A percentile compares a stretch with the other conserved stretches of the same genome.
Evolutionary conservation across 2,113 vertebrate species (phyloP).

Genomic region (Triplophysa dalaica): DNA sequence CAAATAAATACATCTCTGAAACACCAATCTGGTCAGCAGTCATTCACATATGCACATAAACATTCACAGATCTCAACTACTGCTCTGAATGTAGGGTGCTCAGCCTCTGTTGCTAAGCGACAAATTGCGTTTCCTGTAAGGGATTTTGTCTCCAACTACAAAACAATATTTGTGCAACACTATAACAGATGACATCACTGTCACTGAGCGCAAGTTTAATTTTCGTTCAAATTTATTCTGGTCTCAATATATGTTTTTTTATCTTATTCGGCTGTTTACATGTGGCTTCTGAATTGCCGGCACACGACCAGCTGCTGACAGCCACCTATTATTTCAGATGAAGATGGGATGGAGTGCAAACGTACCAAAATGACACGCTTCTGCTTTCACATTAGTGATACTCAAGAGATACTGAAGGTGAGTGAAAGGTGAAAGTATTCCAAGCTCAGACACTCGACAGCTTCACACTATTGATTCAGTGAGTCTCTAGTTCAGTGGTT

Average conservation of each 20-base stretch:
- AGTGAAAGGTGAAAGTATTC: conserved; percentile 21
- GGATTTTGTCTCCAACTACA: conserved; percentile 19
- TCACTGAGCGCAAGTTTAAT: background rate
- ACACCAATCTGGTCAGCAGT: conserved; percentile 14
- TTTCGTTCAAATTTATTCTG: background rate
- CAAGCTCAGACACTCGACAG: background rate
- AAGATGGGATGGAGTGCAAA: background rate
- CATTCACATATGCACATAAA: conserved; percentile 21
- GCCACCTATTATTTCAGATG: conserved; percentile 13
- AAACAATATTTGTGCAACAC: conserved; percentile 35
- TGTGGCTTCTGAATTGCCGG: background rate
- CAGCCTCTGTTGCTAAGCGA: conserved; percentile 71
- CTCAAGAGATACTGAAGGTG: conserved; percentile 16
- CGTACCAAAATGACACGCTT: conserved; percentile 14
- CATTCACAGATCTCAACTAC: conserved; percentile 47
- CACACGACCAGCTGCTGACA: background rate
- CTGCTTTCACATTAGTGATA: conserved; percentile 16
- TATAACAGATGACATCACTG: conserved; percentile 10
- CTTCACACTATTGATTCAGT: conserved; percentile 39
- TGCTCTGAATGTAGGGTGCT: conserved; percentile 50
- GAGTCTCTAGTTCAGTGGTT: conserved; percentile 23
- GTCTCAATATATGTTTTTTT: background rate
- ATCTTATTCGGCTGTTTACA: background rate
- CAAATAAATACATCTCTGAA: conserved; percentile 43
- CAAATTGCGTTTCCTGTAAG: conserved; percentile 67